phyloP scores from a whole-genome alignment of 64 coral and sea anemone species.

The Dendrophyllia cribrosa region DNA sequence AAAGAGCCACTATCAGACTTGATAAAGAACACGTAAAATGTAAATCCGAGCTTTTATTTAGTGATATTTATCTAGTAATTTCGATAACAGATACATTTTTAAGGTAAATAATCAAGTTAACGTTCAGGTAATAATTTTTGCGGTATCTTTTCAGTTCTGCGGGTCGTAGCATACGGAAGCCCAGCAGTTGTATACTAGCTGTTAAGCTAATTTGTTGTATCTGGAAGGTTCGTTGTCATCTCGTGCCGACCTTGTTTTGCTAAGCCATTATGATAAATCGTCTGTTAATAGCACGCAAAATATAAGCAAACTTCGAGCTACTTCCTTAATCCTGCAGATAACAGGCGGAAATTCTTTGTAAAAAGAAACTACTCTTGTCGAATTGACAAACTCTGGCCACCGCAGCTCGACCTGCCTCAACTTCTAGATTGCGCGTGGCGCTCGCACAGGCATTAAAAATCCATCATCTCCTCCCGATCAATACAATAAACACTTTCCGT shows the following conservation, averaged over 20 bases:
- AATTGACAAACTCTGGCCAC: neutral
- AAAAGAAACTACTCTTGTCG: neutral
- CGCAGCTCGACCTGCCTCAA: neutral
- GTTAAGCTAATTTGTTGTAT: neutral
- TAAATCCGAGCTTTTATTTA: too few species aligned
- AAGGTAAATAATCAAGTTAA: too few species aligned
- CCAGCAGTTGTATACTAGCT: too few species aligned
- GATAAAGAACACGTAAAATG: too few species aligned
- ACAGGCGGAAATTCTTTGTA: neutral
- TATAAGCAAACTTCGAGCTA: constrained; percentile 9
- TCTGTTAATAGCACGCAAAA: neutral
- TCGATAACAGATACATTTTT: too few species aligned
- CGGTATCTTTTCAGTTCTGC: too few species aligned
- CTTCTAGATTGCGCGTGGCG: too few species aligned
- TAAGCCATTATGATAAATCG: neutral
- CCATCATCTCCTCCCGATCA: neutral
- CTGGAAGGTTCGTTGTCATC: constrained; percentile 12
- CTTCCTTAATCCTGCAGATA: constrained; percentile 42
- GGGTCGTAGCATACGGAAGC: too few species aligned
- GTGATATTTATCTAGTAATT: too few species aligned
- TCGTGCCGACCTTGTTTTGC: constrained; percentile 8
- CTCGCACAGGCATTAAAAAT: neutral
- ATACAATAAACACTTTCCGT: neutral
- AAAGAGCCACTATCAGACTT: too few species aligned
- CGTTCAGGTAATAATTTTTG: too few species aligned